Base-by-base conservation (phyloP, 2,113 vertebrate genomes). In the Ailuropoda melanoleuca region DNA sequence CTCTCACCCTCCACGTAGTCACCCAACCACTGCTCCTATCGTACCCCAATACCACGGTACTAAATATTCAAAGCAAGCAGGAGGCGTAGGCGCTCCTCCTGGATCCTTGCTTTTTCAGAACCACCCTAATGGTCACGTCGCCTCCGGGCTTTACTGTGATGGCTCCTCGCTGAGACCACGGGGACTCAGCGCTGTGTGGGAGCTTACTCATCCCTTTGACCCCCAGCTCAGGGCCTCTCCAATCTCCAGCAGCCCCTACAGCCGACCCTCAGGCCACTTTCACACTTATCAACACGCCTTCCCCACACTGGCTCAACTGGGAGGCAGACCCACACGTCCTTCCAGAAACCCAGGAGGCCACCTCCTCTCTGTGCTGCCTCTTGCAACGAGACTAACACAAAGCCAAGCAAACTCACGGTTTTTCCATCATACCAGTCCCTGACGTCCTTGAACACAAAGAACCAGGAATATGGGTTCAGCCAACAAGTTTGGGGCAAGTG, bases 291-390 rank as follows among this genome's bases (percentile, higher is more conserved):
- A 72, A 58, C 64, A n/a, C 3, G 15, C 21, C 64, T 58, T 83
- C 26, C 50, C 23, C 37, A 39, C 13, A n/a, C 9, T 4, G 0
- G 12, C 19, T 13, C 21, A 6, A 14, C 21, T 1, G 2, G 13
- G 55, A 53, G 34, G 37, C 31, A 50, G 21, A 34, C 23, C 34
- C 8, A 37, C 19, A 0, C 21, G 10, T 77, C 88, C 10, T 31
- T 37, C 31, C 14, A 19, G 56, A 37, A 14, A 64, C 14, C 31
- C 31, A 7, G 56, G 55, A n/a, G 39, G 15, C 39, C 26, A 15
- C 50, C 50, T 39, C 50, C 37, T 68, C 62, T 34, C 19, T n/a
- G 90, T 4, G 48, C 7, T 1, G 53, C 50, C n/a, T 18, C 21
- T 24, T 1, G 1, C 48, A 43, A 43, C 0, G 3, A 24, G 23